Evolutionary conservation across 2,797 vertebrate genomes (phyloP), one percentile per base, ranked within the genome.

Genomic region (Tapera naevia): DNA sequence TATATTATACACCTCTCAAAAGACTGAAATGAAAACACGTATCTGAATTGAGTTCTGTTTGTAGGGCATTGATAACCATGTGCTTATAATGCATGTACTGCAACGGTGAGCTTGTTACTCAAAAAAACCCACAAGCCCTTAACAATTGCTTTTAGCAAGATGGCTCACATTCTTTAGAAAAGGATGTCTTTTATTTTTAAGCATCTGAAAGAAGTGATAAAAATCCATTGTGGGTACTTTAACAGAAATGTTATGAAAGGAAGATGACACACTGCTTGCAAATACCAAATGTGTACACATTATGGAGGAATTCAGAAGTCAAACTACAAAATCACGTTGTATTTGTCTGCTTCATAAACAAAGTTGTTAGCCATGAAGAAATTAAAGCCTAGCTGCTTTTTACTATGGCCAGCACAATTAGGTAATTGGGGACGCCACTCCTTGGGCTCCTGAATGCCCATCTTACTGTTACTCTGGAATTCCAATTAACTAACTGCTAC

Each of bases 331-430:
- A 79, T 50, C 56, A 81, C 9, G 16, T 91, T 27, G 17, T n/a
- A 93, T n/a, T 24, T 58, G 50, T 33, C 37, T 56, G 39, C 56
- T 94, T 92, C 89, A 96, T 41, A 94, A 92, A 92, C 85, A 89
- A 88, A 92, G 60, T 76, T 86, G 53, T 86, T 95, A 92, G 58
- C 73, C 16, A n/a, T 14, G 56, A 75, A 94, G 41, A 95, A 92
- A 96, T 94, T 79, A 95, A 80, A 90, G 75, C 9, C n/a, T 53
- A 53, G 76, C 58, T 79, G 54, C 35, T 70, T 93, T 94, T 57
- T 56, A 88, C 72, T 30, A 53, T 82, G 84, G 65, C 91, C 56
- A 86, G 41, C 32, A 88, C 88, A 93, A 94, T 86, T 81, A 81
- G 25, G 58, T 91, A 95, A 95, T 35, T 88, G 70, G 82, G 66